Evolutionary conservation across 2,797 vertebrate species (phyloP).

Genomic region (Tarsius wallacei): DNA sequence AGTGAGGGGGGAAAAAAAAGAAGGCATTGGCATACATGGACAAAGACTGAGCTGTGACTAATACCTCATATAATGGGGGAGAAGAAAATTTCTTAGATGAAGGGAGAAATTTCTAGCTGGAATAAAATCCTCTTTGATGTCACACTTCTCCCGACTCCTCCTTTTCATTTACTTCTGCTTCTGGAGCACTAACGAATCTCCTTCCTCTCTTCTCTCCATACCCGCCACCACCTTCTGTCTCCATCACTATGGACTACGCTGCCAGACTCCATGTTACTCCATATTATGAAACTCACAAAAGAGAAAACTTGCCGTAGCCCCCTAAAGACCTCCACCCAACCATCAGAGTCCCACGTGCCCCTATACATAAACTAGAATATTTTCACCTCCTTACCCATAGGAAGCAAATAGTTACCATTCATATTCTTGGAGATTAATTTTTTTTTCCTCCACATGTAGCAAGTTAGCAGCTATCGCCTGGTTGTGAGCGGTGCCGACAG

Average conservation of each 20-base stretch:
- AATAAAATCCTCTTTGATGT: constrained; percentile 14
- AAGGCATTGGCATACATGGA: background rate
- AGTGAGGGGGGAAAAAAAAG: background rate
- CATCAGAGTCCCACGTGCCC: background rate
- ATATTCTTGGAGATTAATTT: background rate
- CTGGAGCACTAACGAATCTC: background rate
- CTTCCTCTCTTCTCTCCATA: background rate
- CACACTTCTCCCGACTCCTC: background rate
- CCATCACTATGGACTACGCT: background rate
- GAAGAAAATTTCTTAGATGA: background rate
- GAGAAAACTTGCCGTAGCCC: background rate
- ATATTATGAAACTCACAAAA: background rate
- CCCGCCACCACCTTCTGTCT: background rate
- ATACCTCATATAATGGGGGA: background rate
- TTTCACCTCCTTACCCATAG: background rate
- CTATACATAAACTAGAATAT: background rate
- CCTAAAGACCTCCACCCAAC: background rate
- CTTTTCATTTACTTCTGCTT: background rate
- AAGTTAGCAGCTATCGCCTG: constrained; percentile 79
- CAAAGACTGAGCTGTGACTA: background rate
- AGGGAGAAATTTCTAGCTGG: constrained; percentile 20
- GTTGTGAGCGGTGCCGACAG: constrained; percentile 85
- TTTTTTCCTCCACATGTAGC: constrained; percentile 71
- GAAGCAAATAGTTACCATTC: background rate
- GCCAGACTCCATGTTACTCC: background rate